phyloP scores from a whole-genome alignment of 2,797 vertebrate species.

The Paratrypauchen microcephalus region DNA sequence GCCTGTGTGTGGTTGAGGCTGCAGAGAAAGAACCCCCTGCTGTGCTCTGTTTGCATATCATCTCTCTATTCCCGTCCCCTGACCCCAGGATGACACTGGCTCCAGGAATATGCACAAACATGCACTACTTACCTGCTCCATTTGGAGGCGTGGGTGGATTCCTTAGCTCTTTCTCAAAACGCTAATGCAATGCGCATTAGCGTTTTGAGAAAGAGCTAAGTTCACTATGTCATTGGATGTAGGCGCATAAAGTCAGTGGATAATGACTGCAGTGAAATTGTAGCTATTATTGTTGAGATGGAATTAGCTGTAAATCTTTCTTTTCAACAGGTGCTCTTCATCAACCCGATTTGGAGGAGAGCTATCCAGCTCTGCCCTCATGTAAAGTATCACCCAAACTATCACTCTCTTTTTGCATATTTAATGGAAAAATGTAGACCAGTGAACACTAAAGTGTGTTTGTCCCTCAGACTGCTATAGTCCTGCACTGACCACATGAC shows the following conservation, averaged over 20 bases:
- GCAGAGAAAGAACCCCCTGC: constrained; percentile 36
- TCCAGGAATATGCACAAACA: constrained; percentile 9
- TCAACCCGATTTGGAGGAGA: too few relatives aligned
- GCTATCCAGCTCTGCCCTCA: too few relatives aligned
- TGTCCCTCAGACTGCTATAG: too few relatives aligned
- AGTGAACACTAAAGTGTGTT: too few relatives aligned
- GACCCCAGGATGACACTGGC: constrained; percentile 24
- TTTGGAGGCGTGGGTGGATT: not conserved
- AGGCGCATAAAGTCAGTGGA: constrained; percentile 1
- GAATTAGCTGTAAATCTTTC: not conserved
- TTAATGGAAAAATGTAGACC: too few relatives aligned
- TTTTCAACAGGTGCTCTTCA: too few relatives aligned
- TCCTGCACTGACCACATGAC: too few relatives aligned
- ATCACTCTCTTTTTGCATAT: too few relatives aligned
- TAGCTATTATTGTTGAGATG: not conserved
- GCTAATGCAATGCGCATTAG: constrained; percentile 7
- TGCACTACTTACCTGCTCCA: constrained; percentile 3
- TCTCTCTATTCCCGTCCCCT: constrained; percentile 20
- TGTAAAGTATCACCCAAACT: too few relatives aligned
- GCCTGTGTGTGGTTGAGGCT: constrained; percentile 45
- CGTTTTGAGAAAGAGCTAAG: too few relatives aligned
- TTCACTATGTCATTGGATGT: constrained; percentile 2
- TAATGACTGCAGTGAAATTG: not conserved
- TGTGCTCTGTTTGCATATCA: constrained; percentile 38
- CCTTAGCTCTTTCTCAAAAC: constrained; percentile 3